Base-by-base conservation (phyloP, 2,888 invertebrate species). In the Alloplasta piceator region DNA sequence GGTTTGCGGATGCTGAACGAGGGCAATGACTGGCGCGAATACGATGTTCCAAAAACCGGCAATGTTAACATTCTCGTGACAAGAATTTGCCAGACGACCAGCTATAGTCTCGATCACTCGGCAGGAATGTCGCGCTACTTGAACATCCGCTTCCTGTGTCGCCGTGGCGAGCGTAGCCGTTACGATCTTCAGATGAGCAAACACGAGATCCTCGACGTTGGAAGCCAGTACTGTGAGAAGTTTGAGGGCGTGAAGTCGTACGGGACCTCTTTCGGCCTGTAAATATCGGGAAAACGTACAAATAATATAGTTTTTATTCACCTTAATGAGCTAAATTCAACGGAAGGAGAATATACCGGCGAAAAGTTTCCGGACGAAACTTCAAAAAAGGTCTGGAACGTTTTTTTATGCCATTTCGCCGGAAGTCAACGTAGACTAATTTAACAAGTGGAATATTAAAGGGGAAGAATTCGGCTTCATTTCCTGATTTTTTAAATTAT, bases 181-280 rank as follows among this genome's bases (percentile, higher is more conserved):
- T 6, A 97, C 91, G n/a, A 94, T 87, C 0, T 91, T 90, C 52
- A 96, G 90, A 88, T 95, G 94, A 9, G 94, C 89, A 71, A 89
- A 89, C 38, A 92, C 83, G 7, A 91, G 85, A 71, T 76, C 81
- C 93, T 93, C 82, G 95, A 92, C 43, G 95, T 91, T 55, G 94
- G 92, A 90, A 52, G 88, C 87, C 72, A 92, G 82, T 14, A 88
- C 88, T 36, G 89, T 89, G 6, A 92, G 80, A 63, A 97, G 94
- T 93, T 97, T 96, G 0, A 97, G 93, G 10, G 97, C 96, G 91
- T 97, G 97, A 16, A 97, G 92, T 79, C 96, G 94, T 61, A 97
- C 94, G 14, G 97, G 96, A 12, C 95, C 94, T 74, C 86, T 88
- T 50, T 87, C 84, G 0, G 68, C 67, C 91, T 91, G 60, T 16